These are phyloP conservation scores for Ephialtes manifestator DNA, from an alignment of 2,888 invertebrate genomes.

Conservation along the genomic window DNA sequence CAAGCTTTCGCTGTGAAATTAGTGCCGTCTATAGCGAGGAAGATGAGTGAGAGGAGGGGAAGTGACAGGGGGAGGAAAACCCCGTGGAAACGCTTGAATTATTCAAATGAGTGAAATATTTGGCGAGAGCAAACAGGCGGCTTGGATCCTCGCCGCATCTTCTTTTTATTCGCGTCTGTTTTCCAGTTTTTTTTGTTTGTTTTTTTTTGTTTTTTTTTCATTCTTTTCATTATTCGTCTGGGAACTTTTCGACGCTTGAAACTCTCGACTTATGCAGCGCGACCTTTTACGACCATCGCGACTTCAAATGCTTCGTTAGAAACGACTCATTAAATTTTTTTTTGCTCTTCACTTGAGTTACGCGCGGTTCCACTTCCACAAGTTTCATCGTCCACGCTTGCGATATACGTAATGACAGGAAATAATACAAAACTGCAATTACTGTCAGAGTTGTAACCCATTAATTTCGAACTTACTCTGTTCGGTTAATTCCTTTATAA, in stretches of 20 bases:
- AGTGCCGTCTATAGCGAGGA: constrained; percentile 52
- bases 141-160: constrained; percentile 35
- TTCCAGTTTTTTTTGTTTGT: neutral
- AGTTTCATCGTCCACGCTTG: constrained; percentile 12
- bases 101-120: constrained; percentile 74
- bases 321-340: constrained; percentile 36
- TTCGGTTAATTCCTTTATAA: too few relatives aligned
- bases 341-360: constrained; percentile 5
- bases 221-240: constrained; percentile 37
- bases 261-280: constrained; percentile 15
- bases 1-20: constrained; percentile 67
- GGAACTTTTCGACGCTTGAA: constrained; percentile 48
- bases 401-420: constrained; percentile 7
- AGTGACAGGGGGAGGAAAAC: constrained; percentile 42
- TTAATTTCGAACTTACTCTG: too few relatives aligned
- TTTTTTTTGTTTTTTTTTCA: neutral
- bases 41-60: constrained; percentile 33
- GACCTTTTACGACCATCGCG: constrained; percentile 31
- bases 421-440: neutral
- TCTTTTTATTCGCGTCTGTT: constrained; percentile 48
- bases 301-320: constrained; percentile 18
- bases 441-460: neutral
- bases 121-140: constrained; percentile 62
- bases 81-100: constrained; percentile 68
- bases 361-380: neutral